Evolutionary conservation across 2,113 vertebrate species (phyloP).

Genomic region (Dunckerocampus dactyliophorus): DNA sequence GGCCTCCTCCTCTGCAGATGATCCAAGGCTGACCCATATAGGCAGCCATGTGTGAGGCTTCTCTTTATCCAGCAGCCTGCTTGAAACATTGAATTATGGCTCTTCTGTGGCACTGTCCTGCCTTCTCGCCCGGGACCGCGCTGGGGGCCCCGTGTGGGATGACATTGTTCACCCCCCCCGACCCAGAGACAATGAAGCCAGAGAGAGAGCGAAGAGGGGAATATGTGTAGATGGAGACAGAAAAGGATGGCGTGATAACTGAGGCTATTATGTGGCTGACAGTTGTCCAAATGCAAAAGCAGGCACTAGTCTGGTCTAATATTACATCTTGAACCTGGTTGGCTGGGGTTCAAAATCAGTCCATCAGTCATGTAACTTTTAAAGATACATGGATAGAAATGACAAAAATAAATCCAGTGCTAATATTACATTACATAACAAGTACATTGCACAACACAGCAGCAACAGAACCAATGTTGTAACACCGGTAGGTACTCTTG

Average conservation of each 20-base stretch:
- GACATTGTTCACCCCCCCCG: constrained; percentile 62
- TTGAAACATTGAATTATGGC: constrained; percentile 73
- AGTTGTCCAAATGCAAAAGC: too few relatives aligned
- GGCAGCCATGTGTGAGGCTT: constrained; percentile 72
- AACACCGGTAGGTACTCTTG: too few relatives aligned
- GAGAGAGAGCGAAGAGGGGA: constrained; percentile 18
- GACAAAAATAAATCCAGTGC: too few relatives aligned
- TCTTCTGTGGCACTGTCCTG: constrained; percentile 60
- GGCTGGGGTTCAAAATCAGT: too few relatives aligned
- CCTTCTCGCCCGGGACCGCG: constrained; percentile 56
- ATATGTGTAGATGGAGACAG: constrained; percentile 20
- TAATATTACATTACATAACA: too few relatives aligned
- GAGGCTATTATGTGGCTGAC: constrained; percentile 3
- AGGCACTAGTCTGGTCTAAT: too few relatives aligned
- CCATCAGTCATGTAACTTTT: too few relatives aligned
- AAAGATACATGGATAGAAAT: too few relatives aligned
- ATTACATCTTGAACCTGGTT: too few relatives aligned
- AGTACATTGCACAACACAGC: too few relatives aligned
- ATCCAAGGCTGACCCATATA: constrained; percentile 75
- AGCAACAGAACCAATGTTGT: too few relatives aligned
- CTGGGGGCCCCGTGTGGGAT: constrained; percentile 63
- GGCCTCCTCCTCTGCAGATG: constrained; percentile 67
- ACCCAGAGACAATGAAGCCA: constrained; percentile 63
- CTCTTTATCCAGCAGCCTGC: constrained; percentile 62
- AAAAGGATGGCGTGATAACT: constrained; percentile 42